Evolutionary conservation across 2,797 vertebrate genomes (phyloP).

Genomic region (Pristis pectinata): DNA sequence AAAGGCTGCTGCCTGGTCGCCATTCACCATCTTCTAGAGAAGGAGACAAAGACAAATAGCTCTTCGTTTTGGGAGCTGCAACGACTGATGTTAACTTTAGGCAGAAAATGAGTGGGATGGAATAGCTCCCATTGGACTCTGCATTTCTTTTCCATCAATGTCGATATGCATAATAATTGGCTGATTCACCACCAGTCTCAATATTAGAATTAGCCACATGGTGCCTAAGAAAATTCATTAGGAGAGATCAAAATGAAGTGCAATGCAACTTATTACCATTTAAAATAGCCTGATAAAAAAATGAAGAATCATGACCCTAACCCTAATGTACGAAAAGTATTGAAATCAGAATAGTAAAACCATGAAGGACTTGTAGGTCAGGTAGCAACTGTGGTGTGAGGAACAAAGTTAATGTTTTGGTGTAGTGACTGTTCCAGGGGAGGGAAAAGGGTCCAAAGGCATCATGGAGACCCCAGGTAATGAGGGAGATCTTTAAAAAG

Average conservation of each 20-base stretch:
- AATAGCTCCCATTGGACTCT: neutral
- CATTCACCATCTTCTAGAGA: slow-evolving; percentile 40
- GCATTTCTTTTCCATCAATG: neutral
- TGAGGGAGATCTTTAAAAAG: no score
- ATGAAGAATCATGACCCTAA: no score
- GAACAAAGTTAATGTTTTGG: no score
- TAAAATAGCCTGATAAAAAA: neutral
- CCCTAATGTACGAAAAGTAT: no score
- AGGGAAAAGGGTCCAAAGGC: no score
- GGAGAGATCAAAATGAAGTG: neutral
- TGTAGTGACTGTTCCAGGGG: no score
- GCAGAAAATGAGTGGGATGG: neutral
- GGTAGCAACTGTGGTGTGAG: no score
- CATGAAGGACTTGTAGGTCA: no score
- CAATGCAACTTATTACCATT: neutral
- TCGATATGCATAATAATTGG: neutral
- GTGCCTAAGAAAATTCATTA: neutral
- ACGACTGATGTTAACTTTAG: neutral
- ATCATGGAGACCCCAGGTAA: no score
- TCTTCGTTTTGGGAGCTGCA: neutral
- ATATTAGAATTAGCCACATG: neutral
- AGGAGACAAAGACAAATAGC: neutral
- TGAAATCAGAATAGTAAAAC: no score
- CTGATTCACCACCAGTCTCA: neutral
- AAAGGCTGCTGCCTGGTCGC: slow-evolving; percentile 45